phyloP scores from a whole-genome alignment of 2,797 vertebrate genomes.

The Nyctibius grandis region DNA sequence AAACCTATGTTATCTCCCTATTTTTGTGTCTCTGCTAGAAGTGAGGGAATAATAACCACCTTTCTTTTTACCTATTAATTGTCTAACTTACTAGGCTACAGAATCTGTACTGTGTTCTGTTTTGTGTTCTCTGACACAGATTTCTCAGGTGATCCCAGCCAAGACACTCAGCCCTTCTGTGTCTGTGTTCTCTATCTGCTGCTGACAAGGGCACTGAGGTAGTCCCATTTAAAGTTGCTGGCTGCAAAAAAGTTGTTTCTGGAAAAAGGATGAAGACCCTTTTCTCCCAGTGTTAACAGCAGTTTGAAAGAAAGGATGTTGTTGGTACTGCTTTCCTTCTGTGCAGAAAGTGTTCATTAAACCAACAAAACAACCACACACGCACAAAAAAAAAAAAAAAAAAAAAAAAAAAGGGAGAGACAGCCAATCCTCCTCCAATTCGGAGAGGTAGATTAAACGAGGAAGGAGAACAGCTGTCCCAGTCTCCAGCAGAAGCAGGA shows the following conservation, averaged over 20 bases:
- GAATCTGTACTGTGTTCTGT: not conserved
- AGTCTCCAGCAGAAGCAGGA: not conserved
- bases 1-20: not conserved
- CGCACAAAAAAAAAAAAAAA: not conserved
- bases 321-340: not conserved
- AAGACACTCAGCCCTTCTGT: not conserved
- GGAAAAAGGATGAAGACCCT: not conserved
- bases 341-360: not conserved
- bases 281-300: not conserved
- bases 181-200: not conserved
- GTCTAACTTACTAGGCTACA: not conserved
- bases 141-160: not conserved
- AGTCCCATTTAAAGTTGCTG: not conserved
- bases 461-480: not conserved
- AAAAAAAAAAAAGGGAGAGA: not conserved
- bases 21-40: not conserved
- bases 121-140: not conserved
- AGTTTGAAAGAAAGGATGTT: not conserved
- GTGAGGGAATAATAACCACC: not conserved
- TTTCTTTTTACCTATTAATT: not conserved
- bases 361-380: no score
- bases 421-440: not conserved
- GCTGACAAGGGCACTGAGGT: not conserved
- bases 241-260: not conserved
- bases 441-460: not conserved